Evolutionary conservation across 92 coral and sea anemone genomes (phyloP).

Genomic region (Actinostola sp.): DNA sequence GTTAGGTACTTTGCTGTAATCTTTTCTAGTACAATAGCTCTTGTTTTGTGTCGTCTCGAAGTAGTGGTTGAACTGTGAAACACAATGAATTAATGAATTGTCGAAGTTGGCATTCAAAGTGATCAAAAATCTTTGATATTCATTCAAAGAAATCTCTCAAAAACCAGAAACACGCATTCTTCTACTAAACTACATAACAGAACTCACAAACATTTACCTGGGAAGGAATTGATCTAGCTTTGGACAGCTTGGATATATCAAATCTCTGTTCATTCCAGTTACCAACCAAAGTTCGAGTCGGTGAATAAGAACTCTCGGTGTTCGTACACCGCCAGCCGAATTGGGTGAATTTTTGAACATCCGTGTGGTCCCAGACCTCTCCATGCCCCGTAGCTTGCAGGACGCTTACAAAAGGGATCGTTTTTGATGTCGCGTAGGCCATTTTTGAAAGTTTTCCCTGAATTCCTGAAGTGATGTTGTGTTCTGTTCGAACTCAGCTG

Average conservation of each 20-base stretch:
- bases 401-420: conserved; percentile 84
- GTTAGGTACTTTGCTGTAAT: conserved; percentile 66
- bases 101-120: not conserved
- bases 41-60: conserved; percentile 86
- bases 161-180: no score
- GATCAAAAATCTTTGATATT: not conserved
- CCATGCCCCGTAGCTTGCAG: conserved; percentile 98
- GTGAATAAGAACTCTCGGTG: conserved; percentile 84
- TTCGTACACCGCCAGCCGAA: conserved; percentile 99
- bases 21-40: conserved; percentile 46
- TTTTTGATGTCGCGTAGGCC: conserved; percentile 57
- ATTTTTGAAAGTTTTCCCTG: conserved; percentile 8
- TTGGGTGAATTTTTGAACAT: conserved; percentile 84
- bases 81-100: no score
- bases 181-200: not conserved
- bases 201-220: conserved; percentile 48
- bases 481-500: conserved; percentile 4
- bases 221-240: conserved; percentile 95
- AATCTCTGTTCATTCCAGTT: conserved; percentile 98
- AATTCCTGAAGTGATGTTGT: conserved; percentile 1
- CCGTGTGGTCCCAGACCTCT: conserved; percentile 99
- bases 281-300: conserved; percentile 81
- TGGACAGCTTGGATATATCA: conserved; percentile 80
- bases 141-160: no score
- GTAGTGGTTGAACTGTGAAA: conserved; percentile 72